A percentile compares a stretch with the other conserved stretches of the same genome.
These are phyloP conservation scores for Sarcophaga rosellei DNA, from an alignment of 2,888 invertebrate genomes.

Conservation along the genomic window DNA sequence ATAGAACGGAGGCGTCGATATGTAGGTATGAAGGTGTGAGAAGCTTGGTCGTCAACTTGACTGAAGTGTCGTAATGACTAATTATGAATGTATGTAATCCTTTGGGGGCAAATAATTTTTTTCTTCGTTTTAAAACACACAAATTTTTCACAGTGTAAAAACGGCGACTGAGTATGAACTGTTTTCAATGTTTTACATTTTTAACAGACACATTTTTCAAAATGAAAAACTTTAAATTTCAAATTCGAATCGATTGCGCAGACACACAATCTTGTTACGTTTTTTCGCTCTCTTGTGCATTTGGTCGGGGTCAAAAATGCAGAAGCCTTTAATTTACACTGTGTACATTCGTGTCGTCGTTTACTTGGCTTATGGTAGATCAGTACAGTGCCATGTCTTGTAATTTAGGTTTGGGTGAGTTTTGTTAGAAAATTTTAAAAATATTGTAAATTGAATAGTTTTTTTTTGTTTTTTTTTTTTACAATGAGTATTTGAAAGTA, in stretches of 20 bases:
- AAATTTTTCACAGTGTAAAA: slow-evolving; percentile 35
- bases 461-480: too few species aligned
- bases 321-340: slow-evolving; percentile 64
- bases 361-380: neutral
- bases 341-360: slow-evolving; percentile 47
- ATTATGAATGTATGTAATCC: neutral
- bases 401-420: too few species aligned
- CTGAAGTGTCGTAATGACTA: neutral
- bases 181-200: slow-evolving; percentile 49
- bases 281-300: neutral
- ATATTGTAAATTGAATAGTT: too few species aligned
- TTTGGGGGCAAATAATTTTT: neutral
- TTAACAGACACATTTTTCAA: slow-evolving; percentile 41
- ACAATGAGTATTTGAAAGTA: slow-evolving; percentile 13
- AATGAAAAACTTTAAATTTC: slow-evolving; percentile 36
- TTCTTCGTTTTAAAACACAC: neutral
- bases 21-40: too few species aligned
- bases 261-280: slow-evolving; percentile 18
- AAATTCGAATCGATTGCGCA: slow-evolving; percentile 45
- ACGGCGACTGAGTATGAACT: neutral
- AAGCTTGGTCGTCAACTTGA: neutral
- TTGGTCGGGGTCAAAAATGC: slow-evolving; percentile 55
- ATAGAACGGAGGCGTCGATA: too few species aligned
- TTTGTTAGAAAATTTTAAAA: too few species aligned
- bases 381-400: slow-evolving; percentile 12